A percentile compares a stretch with the other conserved stretches of the same genome.
Evolutionary conservation across 2,113 vertebrate species (phyloP).

Genomic region (Myiozetetes cayanensis): DNA sequence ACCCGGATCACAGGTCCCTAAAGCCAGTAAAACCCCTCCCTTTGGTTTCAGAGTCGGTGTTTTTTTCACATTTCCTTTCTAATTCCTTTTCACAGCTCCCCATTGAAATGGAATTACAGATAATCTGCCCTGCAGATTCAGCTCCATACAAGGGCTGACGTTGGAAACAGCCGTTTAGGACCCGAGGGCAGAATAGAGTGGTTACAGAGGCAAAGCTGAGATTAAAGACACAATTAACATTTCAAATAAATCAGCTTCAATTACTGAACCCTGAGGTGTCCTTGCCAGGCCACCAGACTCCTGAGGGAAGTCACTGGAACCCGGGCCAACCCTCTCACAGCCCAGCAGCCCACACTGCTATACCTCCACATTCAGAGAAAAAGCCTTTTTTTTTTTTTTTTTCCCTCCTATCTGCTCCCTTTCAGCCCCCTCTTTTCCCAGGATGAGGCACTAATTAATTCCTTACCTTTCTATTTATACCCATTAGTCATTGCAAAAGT

Average conservation of each 20-base stretch:
- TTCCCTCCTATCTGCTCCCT: not conserved
- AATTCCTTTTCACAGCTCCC: not conserved
- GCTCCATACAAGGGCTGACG: not conserved
- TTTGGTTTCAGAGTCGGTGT: fast-evolving
- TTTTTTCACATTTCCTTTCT: not conserved
- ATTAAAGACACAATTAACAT: not conserved
- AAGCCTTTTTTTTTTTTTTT: not conserved
- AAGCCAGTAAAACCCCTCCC: not conserved
- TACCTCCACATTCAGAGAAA: not conserved
- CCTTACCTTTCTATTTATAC: constrained; percentile 62
- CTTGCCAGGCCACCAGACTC: not conserved
- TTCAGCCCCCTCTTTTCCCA: constrained; percentile 60
- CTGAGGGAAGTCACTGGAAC: not conserved
- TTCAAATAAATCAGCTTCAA: not conserved
- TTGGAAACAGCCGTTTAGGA: not conserved
- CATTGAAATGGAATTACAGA: not conserved
- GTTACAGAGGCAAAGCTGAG: not conserved
- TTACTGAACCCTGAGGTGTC: not conserved
- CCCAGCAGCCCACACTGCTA: not conserved
- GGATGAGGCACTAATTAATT: not conserved
- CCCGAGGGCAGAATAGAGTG: not conserved
- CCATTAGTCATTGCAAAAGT: constrained; percentile 14
- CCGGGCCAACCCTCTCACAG: not conserved
- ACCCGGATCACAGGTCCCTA: not conserved
- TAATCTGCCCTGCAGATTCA: not conserved